A percentile compares a stretch with the other conserved stretches of the same genome.
Conservation (phyloP, 2,888 invertebrate genomes). For the Hetaerina titia region DNA sequence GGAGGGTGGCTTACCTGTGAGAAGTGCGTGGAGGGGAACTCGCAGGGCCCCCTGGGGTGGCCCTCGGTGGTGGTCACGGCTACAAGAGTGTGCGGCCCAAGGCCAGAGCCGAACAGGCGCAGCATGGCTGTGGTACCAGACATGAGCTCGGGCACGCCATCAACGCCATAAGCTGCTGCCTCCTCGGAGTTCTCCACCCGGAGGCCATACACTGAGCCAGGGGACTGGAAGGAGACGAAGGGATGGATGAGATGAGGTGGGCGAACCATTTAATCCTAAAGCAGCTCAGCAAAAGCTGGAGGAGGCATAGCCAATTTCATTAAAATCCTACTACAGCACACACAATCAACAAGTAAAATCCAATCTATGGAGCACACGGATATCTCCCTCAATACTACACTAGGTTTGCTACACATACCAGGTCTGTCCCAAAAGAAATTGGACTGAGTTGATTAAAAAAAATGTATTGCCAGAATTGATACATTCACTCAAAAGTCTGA, state of each 20-base stretch:
- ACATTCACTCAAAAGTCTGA: too few species aligned
- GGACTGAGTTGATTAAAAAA: too few species aligned
- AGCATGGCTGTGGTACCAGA: conserved; percentile 81
- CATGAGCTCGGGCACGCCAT: conserved; percentile 85
- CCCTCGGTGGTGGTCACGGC: conserved; percentile 84
- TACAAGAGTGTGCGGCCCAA: conserved; percentile 83
- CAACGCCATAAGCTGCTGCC: conserved; percentile 74
- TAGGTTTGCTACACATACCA: too few species aligned
- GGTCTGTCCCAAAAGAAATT: too few species aligned
- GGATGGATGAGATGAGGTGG: too few species aligned
- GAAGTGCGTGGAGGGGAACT: conserved; percentile 79
- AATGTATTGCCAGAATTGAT: too few species aligned
- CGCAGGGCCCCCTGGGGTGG: conserved; percentile 81
- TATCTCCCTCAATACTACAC: neutral
- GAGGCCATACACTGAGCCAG: conserved; percentile 72
- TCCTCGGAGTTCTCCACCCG: conserved; percentile 73
- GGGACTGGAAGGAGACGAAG: neutral
- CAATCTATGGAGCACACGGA: neutral
- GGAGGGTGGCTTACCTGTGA: conserved; percentile 77
- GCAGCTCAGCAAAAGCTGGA: neutral
- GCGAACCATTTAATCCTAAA: neutral
- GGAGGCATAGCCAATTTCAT: neutral
- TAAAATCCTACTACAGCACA: too few species aligned
- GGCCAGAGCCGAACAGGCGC: conserved; percentile 86
- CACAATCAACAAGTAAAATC: neutral